Conservation (phyloP, 2,113 vertebrate species). For the Psilopogon haemacephalus region DNA sequence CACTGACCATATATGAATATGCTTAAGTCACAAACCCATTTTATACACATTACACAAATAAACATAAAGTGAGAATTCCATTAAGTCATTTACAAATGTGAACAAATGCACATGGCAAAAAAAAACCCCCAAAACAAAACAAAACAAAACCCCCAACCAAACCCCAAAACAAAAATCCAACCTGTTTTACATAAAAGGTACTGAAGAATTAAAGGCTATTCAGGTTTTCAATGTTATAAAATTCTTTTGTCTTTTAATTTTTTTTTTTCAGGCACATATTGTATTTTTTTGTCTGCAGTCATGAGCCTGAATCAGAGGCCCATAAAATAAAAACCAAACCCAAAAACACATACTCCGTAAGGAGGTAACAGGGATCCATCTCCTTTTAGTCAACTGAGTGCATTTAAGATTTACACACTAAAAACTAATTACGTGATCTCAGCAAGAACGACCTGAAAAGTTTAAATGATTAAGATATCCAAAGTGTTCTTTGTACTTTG, state of each 20-base stretch:
- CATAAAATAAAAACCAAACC: constrained; percentile 58
- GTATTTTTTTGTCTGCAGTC: constrained; percentile 78
- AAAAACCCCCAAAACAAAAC: constrained; percentile 43
- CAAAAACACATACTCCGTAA: constrained; percentile 63
- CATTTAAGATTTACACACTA: constrained; percentile 74
- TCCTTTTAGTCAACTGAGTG: constrained; percentile 71
- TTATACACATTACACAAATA: constrained; percentile 88
- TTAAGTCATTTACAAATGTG: constrained; percentile 87
- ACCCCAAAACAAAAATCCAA: constrained; percentile 63
- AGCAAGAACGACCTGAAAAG: constrained; percentile 53
- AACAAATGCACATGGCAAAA: constrained; percentile 88
- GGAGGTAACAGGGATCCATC: constrained; percentile 77
- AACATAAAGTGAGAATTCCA: constrained; percentile 85
- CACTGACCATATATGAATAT: constrained; percentile 87
- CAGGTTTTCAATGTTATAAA: constrained; percentile 84
- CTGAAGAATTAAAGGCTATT: constrained; percentile 84
- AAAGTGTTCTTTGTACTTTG: constrained; percentile 20
- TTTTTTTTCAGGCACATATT: constrained; percentile 87
- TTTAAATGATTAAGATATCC: constrained; percentile 60
- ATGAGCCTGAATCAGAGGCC: constrained; percentile 77
- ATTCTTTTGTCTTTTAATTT: constrained; percentile 82
- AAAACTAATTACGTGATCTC: constrained; percentile 66
- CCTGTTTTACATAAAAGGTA: constrained; percentile 80
- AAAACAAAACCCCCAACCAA: constrained; percentile 39
- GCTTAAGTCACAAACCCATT: constrained; percentile 87